Percentiles rank a stretch among this genome's conserved stretches.
Evolutionary conservation across 2,888 invertebrate genomes (phyloP).

Genomic region (Cryptophagus acutangulus): DNA sequence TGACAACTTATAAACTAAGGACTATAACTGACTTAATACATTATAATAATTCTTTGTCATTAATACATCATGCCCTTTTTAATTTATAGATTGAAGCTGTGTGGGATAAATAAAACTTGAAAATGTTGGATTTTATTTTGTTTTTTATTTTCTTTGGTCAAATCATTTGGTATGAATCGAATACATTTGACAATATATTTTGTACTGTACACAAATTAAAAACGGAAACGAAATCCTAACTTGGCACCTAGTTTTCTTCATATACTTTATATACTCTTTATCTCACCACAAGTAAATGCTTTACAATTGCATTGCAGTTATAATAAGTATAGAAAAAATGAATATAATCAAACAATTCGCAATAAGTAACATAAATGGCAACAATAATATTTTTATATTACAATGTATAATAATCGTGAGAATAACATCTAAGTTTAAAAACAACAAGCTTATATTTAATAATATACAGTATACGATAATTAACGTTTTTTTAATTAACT

Average conservation of each 20-base stretch:
- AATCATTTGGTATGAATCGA: constrained; percentile 56
- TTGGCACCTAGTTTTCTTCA: constrained; percentile 41
- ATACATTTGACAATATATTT: constrained; percentile 36
- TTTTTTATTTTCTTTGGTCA: constrained; percentile 58
- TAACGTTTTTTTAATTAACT: constrained; percentile 30
- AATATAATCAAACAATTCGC: constrained; percentile 17
- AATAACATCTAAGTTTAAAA: constrained; percentile 32
- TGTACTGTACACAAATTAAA: constrained; percentile 42
- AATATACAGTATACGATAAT: constrained; percentile 33
- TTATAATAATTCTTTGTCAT: no score
- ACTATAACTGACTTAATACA: no score
- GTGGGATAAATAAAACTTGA: no score
- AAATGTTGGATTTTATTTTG: no score
- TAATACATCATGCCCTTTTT: no score
- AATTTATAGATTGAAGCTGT: no score
- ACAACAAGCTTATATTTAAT: constrained; percentile 32
- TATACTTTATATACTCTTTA: constrained; percentile 3
- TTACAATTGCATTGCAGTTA: constrained; percentile 8
- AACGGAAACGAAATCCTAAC: constrained; percentile 34
- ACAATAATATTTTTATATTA: constrained; percentile 23
- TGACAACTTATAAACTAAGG: no score
- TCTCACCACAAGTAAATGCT: constrained; percentile 10
- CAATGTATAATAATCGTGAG: constrained; percentile 12
- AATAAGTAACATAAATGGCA: constrained; percentile 30
- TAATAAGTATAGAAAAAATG: constrained; percentile 15